Evolutionary conservation across 2,797 vertebrate species (phyloP).

Genomic region (Setipinna tenuifilis): DNA sequence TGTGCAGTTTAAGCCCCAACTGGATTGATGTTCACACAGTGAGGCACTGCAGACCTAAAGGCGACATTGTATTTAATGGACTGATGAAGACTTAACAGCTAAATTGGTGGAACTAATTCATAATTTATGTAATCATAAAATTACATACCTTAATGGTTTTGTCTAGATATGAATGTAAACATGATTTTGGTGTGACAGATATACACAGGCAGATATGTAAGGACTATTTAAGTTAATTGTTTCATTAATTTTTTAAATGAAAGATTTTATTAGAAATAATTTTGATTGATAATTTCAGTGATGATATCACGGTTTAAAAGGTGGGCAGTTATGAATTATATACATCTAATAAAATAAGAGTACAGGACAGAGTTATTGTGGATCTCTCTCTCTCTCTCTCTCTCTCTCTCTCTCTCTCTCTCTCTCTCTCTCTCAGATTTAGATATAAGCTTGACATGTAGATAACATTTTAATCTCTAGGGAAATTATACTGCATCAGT

Average conservation of each 20-base stretch:
- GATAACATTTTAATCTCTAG: conserved; percentile 33
- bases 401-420: neutral
- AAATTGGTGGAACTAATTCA: neutral
- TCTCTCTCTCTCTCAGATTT: neutral
- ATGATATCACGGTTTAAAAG: neutral
- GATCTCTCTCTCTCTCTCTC: neutral
- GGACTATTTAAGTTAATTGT: neutral
- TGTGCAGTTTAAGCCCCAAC: neutral
- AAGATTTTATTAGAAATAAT: too few relatives aligned
- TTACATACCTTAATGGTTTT: neutral
- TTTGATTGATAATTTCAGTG: too few relatives aligned
- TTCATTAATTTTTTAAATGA: neutral
- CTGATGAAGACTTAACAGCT: neutral
- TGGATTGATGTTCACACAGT: neutral
- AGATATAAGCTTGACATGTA: conserved; percentile 13
- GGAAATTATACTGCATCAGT: conserved; percentile 21
- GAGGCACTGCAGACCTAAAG: neutral
- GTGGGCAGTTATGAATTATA: neutral
- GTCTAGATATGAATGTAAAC: neutral
- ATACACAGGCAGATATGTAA: neutral
- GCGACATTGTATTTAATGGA: neutral
- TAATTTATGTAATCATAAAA: neutral
- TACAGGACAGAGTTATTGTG: neutral
- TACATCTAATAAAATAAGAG: neutral
- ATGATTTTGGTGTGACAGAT: neutral